Percentiles rank a stretch among this genome's conserved stretches.
Evolutionary conservation across 2,797 vertebrate genomes (phyloP).

Genomic region (Pangasius macronema): DNA sequence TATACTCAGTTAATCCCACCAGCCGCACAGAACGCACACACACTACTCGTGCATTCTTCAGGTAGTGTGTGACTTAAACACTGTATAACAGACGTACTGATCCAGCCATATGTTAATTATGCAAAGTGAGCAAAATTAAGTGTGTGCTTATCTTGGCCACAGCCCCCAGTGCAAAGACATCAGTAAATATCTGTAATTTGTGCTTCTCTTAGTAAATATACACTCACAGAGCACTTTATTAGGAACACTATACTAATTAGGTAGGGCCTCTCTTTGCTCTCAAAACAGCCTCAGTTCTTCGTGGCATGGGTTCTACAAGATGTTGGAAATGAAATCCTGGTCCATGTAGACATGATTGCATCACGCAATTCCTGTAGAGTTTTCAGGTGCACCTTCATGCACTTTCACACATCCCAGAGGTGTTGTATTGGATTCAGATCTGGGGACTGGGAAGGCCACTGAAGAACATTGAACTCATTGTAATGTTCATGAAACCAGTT

Average conservation of each 20-base stretch:
- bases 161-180: neutral
- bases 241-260: neutral
- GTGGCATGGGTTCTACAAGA: neutral
- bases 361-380: neutral
- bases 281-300: neutral
- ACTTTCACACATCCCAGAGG: too few relatives aligned
- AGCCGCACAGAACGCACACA: neutral
- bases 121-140: neutral
- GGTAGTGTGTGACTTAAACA: neutral
- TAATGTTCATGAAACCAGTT: too few relatives aligned
- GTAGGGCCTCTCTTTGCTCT: neutral
- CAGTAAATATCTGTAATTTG: neutral
- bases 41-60: neutral
- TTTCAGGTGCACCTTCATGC: too few relatives aligned
- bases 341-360: neutral
- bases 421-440: too few relatives aligned
- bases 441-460: too few relatives aligned
- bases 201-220: neutral
- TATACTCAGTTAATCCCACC: neutral
- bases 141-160: neutral
- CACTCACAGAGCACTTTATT: neutral
- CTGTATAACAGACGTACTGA: neutral
- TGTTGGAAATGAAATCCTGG: neutral
- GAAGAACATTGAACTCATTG: too few relatives aligned
- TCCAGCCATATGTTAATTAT: neutral